These are phyloP conservation scores for Simalia tracyae DNA, from an alignment of 2,797 vertebrate species.

Conservation along the genomic window DNA sequence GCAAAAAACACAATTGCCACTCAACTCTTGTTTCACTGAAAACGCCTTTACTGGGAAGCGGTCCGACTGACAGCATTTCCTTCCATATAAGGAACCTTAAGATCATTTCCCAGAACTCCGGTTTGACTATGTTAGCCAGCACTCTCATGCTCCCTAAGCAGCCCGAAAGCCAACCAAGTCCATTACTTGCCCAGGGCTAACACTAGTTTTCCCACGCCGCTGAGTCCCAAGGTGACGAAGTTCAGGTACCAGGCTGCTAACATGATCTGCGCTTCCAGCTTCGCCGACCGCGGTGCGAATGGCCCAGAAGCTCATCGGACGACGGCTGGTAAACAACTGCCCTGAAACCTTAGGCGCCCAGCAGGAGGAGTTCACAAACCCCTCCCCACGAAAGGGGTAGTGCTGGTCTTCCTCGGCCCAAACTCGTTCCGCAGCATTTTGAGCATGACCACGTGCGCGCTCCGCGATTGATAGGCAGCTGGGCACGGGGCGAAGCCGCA, in stretches of 20 bases:
- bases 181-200: conserved; percentile 57
- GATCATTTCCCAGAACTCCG: not conserved
- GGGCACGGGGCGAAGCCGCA: not conserved
- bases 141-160: not conserved
- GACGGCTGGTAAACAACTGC: conserved; percentile 3
- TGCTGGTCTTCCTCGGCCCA: conserved; percentile 31
- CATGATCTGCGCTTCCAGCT: conserved; percentile 45
- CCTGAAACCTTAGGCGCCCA: conserved; percentile 18
- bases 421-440: conserved; percentile 61
- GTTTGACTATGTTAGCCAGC: not conserved
- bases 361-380: conserved; percentile 36
- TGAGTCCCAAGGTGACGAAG: conserved; percentile 52
- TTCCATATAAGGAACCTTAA: not conserved
- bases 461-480: conserved; percentile 16
- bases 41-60: not conserved
- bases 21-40: not conserved
- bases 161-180: accelerated
- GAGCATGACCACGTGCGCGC: conserved; percentile 29
- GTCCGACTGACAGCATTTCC: not conserved
- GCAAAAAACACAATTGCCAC: not conserved
- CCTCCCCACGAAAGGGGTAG: conserved; percentile 54
- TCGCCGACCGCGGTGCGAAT: not conserved
- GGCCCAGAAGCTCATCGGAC: not conserved
- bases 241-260: conserved; percentile 38
- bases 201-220: conserved; percentile 33